Evolutionary conservation across 1,140 invertebrate species (phyloP).

Genomic region (Sitodiplosis mosellana): DNA sequence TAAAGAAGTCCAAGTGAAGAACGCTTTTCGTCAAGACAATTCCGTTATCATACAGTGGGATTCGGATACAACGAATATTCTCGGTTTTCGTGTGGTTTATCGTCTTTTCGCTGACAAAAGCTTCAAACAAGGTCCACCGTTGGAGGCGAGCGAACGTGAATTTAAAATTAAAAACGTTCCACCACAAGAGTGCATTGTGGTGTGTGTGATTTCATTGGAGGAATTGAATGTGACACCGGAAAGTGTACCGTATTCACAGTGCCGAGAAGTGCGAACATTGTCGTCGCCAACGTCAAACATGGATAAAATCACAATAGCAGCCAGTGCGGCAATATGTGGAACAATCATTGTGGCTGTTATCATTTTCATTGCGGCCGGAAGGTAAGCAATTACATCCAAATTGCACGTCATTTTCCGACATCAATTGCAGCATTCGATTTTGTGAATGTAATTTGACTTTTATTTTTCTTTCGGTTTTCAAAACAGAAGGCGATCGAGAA

Average conservation of each 20-base stretch:
- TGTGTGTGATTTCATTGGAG: slow-evolving; percentile 78
- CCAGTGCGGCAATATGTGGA: slow-evolving; percentile 82
- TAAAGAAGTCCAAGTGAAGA: slow-evolving; percentile 66
- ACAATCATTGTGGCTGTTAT: slow-evolving; percentile 76
- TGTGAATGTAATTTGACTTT: too few species aligned
- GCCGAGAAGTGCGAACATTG: slow-evolving; percentile 71
- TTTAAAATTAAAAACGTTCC: slow-evolving; percentile 87
- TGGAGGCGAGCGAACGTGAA: slow-evolving; percentile 71
- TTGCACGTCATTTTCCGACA: neutral
- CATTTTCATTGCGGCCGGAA: slow-evolving; percentile 68
- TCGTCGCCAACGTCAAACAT: slow-evolving; percentile 65
- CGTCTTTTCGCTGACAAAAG: slow-evolving; percentile 73
- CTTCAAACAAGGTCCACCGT: slow-evolving; percentile 72
- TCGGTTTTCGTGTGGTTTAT: slow-evolving; percentile 78
- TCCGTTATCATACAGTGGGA: slow-evolving; percentile 84
- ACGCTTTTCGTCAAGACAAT: slow-evolving; percentile 68
- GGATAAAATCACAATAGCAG: slow-evolving; percentile 87
- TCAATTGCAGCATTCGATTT: too few species aligned
- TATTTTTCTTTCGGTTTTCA: neutral
- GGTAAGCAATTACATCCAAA: slow-evolving; percentile 15
- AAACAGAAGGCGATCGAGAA: slow-evolving; percentile 38
- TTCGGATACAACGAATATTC: slow-evolving; percentile 61
- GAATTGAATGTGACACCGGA: slow-evolving; percentile 69
- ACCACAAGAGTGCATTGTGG: slow-evolving; percentile 77
- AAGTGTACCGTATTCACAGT: slow-evolving; percentile 69